Base-by-base conservation (phyloP, 2,888 invertebrate species). In the Syrista parreyssii region DNA sequence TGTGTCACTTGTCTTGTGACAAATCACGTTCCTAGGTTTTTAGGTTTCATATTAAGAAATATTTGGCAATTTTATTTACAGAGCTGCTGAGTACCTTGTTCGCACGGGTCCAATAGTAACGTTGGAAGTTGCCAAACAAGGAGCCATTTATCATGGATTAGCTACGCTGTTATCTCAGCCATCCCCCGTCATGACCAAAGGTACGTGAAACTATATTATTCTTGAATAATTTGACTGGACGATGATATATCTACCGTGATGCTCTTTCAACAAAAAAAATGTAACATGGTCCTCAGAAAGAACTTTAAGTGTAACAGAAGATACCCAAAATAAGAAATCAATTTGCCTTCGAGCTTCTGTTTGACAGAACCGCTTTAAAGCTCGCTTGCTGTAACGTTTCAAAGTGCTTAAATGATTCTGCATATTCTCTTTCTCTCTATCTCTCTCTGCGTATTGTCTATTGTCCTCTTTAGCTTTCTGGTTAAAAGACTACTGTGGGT, bases 61-160 rank as follows among this genome's bases (percentile, higher is more conserved):
- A 55, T 55, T 55, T 55, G 55, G 23, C 9, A 6, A 55, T 55
- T 55, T 55, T 0, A 0, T 55, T 23, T 88, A 69, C 87, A 95
- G 97, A 92, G 99, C 99, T 80, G 99, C 99, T 3, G 98, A 99
- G 91, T 97, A 98, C 91, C 94, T 99, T 89, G 98, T 98, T 73
- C 94, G 97, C 77, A 99, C 99, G 23, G 98, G 99, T 12, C 97
- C 97, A 69, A 95, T 97, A 9, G 99, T 99, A 36, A 96, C 97
- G 11, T 92, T 99, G 82, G 98, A 98, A 92, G 99, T 99, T 80
- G 98, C 98, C 34, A 99, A 99, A 92, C 98, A 99, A 91, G 99
- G 98, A 75, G 99, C 99, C 75, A 96, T 98, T 87, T 96, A 97
- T 90, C 99, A 99, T 92, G 99, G 99, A 35, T 93, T 99, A 77